Conservation (phyloP, 2,888 invertebrate species). For the Eupithecia tripunctaria region DNA sequence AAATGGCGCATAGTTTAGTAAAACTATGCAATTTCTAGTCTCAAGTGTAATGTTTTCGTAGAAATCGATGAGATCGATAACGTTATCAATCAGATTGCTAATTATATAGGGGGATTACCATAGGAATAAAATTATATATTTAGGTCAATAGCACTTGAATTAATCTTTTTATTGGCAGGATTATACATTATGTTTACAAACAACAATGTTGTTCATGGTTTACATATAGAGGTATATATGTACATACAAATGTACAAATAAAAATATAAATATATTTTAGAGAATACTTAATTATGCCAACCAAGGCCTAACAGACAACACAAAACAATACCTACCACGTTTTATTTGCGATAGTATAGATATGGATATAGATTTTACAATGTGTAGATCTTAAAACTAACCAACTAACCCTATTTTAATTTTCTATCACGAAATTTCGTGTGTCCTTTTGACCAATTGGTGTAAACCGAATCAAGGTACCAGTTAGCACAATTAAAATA, state of each 20-base stretch:
- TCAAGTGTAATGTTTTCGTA: slow-evolving; percentile 35
- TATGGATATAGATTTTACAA: no score
- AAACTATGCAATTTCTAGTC: slow-evolving; percentile 27
- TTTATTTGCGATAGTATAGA: neutral
- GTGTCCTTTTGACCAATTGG: no score
- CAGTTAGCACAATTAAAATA: no score
- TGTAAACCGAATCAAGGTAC: no score
- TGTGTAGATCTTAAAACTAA: neutral
- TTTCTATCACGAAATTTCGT: no score
- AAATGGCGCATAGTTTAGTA: slow-evolving; percentile 5
- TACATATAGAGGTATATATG: no score
- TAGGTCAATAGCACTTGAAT: slow-evolving; percentile 31
- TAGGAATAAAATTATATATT: slow-evolving; percentile 19
- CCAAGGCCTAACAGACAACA: neutral
- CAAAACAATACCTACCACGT: neutral
- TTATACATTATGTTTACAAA: neutral
- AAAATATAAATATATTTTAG: neutral
- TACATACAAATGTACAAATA: no score
- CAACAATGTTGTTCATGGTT: slow-evolving; percentile 5
- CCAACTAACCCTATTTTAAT: neutral
- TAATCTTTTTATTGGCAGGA: slow-evolving; percentile 21
- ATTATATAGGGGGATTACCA: slow-evolving; percentile 36
- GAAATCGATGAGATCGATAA: slow-evolving; percentile 26
- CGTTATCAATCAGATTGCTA: slow-evolving; percentile 21
- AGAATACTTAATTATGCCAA: no score